These are phyloP conservation scores for Tinamus guttatus DNA, from an alignment of 2,113 vertebrate species.

Conservation along the genomic window DNA sequence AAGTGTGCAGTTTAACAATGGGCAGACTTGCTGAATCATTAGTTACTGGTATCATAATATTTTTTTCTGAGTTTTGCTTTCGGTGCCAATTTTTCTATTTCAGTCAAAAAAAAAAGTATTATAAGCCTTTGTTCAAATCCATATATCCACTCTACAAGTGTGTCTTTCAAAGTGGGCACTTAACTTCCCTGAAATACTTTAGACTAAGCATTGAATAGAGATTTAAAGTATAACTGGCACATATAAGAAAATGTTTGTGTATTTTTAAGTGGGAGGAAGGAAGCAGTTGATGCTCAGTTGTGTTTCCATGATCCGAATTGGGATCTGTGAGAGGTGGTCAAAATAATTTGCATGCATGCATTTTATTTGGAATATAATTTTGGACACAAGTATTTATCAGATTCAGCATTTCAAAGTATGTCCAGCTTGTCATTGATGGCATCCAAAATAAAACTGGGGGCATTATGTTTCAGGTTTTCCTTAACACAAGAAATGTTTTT, in stretches of 20 bases:
- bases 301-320: neutral
- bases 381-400: neutral
- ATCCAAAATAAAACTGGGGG: neutral
- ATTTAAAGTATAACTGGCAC: neutral
- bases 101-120: neutral
- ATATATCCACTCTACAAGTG: neutral
- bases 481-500: fast-evolving
- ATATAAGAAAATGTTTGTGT: neutral
- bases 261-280: neutral
- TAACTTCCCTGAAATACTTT: neutral
- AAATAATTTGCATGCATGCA: neutral
- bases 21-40: neutral
- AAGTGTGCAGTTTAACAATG: neutral
- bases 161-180: neutral
- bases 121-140: neutral
- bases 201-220: neutral
- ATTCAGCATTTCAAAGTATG: neutral
- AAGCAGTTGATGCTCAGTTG: neutral
- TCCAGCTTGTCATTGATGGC: neutral
- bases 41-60: neutral
- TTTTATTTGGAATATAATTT: neutral
- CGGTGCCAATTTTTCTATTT: neutral
- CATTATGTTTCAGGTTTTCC: neutral
- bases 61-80: neutral
- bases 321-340: neutral